Evolutionary conservation across 2,888 invertebrate genomes (phyloP), one percentile per base, ranked within the genome.

Genomic region (Hoplodrina blanda): DNA sequence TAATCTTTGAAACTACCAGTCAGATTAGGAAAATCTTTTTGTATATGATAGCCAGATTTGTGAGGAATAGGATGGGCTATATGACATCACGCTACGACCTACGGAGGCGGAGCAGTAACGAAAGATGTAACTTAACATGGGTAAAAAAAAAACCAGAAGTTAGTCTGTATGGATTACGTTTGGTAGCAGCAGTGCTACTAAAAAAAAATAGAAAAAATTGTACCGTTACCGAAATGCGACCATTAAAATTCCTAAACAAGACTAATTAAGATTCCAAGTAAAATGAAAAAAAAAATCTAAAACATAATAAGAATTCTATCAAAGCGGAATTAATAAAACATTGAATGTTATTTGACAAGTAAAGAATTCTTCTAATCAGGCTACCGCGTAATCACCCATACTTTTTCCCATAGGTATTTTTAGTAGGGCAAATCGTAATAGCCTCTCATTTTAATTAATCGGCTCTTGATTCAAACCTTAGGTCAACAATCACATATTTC

Each of bases 401-500:
- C 7, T 44, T 52, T 67, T 80, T 59, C 46, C 37, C 46, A 59
- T 30, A 25, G 19, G 52, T 15, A 17, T 30, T 20, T 17, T 54
- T 76, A 57, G 46, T 63, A 59, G 37, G 41, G 57, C 57, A 65
- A 62, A 60, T 44, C 6, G 46, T 66, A 66, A 76, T 53, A 50
- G 33, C 57, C 20, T 37, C n/a, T 74, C 66, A 62, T 37, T n/a
- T 63, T 63, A 61, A 78, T 66, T 62, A 81, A 80, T 63, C 60
- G 52, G 15, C 49, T 4, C n/a, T 57, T 66, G 62, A 80, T 80
- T 69, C 25, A 4, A 63, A 55, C 20, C 25, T 80, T 76, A 50
- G 64, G 62, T 70, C 56, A 66, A 78, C 61, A 77, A 63, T 77
- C 81, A 71, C 78, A 78, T 81, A 81, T 71, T 81, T 76, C 62